phyloP scores from a whole-genome alignment of 2,888 invertebrate species.

The Drosophila anomalipes region DNA sequence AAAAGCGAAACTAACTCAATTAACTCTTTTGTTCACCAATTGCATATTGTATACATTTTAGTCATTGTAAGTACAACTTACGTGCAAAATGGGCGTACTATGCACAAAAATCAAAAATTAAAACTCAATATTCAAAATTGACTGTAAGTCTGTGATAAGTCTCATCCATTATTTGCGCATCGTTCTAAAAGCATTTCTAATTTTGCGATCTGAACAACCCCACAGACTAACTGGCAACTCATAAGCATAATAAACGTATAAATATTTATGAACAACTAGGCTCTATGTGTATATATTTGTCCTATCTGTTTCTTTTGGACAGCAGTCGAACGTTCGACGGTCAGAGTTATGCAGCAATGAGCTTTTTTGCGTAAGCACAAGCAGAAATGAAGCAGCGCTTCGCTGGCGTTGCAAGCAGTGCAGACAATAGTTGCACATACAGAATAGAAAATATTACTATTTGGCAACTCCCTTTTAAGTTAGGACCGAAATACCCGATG shows the following conservation, averaged over 20 bases:
- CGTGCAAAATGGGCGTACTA: not conserved
- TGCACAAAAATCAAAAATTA: not conserved
- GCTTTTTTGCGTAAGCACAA: not conserved
- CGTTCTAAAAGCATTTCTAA: not conserved
- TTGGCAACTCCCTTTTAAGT: not conserved
- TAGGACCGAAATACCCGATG: not conserved
- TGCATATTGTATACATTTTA: constrained; percentile 11
- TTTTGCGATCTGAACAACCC: not conserved
- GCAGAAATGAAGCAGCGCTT: constrained; percentile 5
- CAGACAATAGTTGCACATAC: not conserved
- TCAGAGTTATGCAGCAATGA: not conserved
- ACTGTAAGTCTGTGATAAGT: not conserved
- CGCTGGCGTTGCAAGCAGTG: constrained; percentile 15
- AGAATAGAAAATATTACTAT: not conserved
- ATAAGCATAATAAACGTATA: not conserved
- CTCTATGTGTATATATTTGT: not conserved
- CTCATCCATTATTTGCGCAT: not conserved
- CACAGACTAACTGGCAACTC: not conserved
- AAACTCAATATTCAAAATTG: not conserved
- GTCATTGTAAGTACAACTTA: not conserved
- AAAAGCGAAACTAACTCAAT: not conserved
- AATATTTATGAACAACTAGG: not conserved
- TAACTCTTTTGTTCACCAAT: not conserved
- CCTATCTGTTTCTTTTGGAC: not conserved
- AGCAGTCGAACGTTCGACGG: not conserved